A percentile compares a stretch with the other conserved stretches of the same genome.
phyloP scores from a whole-genome alignment of 2,888 invertebrate species.

The Emmelina monodactyla region DNA sequence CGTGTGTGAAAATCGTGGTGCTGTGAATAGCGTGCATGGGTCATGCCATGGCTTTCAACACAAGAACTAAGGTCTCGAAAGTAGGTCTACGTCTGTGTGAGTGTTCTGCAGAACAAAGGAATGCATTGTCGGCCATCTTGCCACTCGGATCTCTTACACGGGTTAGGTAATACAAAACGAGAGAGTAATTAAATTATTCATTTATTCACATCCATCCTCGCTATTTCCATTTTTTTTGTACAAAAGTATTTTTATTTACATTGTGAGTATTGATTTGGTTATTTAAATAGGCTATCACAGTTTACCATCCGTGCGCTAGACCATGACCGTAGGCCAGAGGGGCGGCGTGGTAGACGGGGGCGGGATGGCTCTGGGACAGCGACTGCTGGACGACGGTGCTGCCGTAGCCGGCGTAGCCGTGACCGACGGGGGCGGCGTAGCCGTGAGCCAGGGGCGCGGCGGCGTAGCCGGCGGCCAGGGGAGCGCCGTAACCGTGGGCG shows the following conservation, averaged over 20 bases:
- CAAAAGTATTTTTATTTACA: constrained; percentile 51
- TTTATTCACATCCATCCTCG: constrained; percentile 63
- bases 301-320: constrained; percentile 38
- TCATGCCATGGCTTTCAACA: too few species aligned
- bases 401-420: constrained; percentile 15
- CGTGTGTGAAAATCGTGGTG: too few species aligned
- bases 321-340: constrained; percentile 19
- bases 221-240: constrained; percentile 39
- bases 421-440: constrained; percentile 20
- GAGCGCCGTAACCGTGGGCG: constrained; percentile 22
- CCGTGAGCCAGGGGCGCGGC: constrained; percentile 20
- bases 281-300: constrained; percentile 48
- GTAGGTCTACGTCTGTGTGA: too few species aligned
- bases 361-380: constrained; percentile 14
- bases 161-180: too few species aligned
- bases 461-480: constrained; percentile 13
- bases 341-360: constrained; percentile 15
- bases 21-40: too few species aligned
- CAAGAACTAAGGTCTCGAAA: too few species aligned
- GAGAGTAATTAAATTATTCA: constrained; percentile 21
- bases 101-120: too few species aligned
- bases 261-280: constrained; percentile 55
- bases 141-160: too few species aligned
- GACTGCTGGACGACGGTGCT: too few species aligned
- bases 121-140: too few species aligned